These are phyloP conservation scores for Pelmatolapia mariae DNA, from an alignment of 2,113 vertebrate species.

Conservation along the genomic window DNA sequence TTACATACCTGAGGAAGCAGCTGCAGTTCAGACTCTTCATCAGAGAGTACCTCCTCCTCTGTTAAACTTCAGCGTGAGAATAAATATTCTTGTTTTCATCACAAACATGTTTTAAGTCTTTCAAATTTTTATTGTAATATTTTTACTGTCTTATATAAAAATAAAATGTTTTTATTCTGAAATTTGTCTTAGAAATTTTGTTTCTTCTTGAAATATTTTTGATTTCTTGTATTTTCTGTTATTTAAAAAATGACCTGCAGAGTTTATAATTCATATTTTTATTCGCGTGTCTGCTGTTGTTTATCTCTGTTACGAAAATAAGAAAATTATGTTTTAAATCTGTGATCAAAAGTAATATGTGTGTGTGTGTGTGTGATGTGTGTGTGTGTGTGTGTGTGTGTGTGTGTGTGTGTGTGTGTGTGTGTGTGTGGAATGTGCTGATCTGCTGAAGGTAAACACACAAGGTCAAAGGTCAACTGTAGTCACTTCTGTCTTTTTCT, in stretches of 20 bases:
- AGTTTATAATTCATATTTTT: neutral
- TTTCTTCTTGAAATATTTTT: neutral
- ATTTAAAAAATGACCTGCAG: neutral
- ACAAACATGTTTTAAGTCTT: neutral
- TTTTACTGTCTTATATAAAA: neutral
- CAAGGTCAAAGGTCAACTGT: neutral
- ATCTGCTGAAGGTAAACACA: neutral
- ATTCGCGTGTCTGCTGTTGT: neutral
- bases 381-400: rapidly evolving
- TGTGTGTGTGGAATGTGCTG: neutral
- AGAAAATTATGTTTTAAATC: neutral
- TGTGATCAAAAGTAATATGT: neutral
- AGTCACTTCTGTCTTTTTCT: neutral
- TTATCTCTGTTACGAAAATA: neutral
- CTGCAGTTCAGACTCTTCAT: neutral
- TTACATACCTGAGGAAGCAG: neutral
- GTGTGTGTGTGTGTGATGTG: neutral
- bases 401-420: rapidly evolving
- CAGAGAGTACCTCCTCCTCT: neutral
- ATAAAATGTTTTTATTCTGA: neutral
- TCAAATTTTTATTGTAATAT: neutral
- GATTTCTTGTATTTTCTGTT: neutral
- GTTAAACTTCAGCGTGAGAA: neutral
- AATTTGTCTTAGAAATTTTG: neutral
- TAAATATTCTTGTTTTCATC: neutral